These are phyloP conservation scores for Drosophila kepulauana DNA, from an alignment of 1,140 invertebrate species.

Conservation along the genomic window DNA sequence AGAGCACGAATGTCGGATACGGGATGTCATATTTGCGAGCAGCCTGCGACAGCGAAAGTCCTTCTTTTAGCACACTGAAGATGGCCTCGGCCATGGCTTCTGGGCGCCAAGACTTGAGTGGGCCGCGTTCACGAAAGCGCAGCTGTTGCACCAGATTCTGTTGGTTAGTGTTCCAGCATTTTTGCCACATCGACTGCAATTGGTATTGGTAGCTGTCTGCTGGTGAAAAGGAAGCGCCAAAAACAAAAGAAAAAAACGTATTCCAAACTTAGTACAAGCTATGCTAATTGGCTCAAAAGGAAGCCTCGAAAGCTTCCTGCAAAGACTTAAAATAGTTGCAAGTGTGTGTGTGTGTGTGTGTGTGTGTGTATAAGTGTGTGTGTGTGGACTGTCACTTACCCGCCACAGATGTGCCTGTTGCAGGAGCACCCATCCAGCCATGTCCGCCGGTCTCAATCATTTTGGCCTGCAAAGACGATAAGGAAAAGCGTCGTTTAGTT, in stretches of 20 bases:
- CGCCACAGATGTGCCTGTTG: constrained; percentile 79
- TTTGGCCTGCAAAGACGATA: constrained; percentile 74
- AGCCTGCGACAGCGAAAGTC: constrained; percentile 94
- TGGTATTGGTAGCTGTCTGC: constrained; percentile 97
- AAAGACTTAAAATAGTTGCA: not conserved
- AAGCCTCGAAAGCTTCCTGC: not conserved
- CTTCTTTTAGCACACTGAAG: constrained; percentile 95
- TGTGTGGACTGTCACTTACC: constrained; percentile 69
- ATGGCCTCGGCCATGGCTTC: constrained; percentile 98
- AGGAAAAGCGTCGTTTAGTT: constrained; percentile 47
- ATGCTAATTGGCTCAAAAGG: constrained; percentile 45
- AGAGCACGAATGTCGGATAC: constrained; percentile 97
- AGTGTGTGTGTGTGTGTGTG: not conserved
- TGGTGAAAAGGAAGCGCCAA: constrained; percentile 77
- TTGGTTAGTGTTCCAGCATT: constrained; percentile 96
- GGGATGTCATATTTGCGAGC: constrained; percentile 97
- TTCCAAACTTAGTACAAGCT: constrained; percentile 41
- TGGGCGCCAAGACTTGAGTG: constrained; percentile 95
- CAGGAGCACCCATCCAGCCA: constrained; percentile 80
- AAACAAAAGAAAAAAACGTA: constrained; percentile 54
- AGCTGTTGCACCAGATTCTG: constrained; percentile 93
- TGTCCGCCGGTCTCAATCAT: constrained; percentile 83
- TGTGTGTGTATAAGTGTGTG: not conserved
- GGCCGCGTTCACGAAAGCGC: constrained; percentile 95
- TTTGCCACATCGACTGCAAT: constrained; percentile 97